These are phyloP conservation scores for Gryllus bimaculatus DNA, from an alignment of 1,140 invertebrate species.

Conservation along the genomic window DNA sequence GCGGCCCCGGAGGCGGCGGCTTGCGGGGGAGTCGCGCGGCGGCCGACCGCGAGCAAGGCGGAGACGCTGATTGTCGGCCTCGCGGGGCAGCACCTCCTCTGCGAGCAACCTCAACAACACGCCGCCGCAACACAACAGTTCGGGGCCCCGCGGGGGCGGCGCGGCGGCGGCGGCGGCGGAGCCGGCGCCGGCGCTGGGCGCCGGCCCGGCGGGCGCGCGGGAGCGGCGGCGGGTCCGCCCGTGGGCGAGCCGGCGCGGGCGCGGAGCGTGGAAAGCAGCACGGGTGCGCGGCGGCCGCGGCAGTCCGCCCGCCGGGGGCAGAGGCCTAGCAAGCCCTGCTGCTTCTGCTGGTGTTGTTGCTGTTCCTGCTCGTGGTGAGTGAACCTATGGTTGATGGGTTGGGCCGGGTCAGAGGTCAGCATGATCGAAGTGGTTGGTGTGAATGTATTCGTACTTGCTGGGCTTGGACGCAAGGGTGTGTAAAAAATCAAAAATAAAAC, in stretches of 20 bases:
- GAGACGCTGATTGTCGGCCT: neutral
- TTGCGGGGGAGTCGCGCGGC: constrained; percentile 12
- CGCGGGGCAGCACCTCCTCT: no score
- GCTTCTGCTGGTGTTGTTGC: constrained; percentile 20
- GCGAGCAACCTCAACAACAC: no score
- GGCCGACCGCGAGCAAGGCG: constrained; percentile 11
- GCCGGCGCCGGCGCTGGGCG: neutral
- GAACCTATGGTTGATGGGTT: no score
- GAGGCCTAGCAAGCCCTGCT: constrained; percentile 11
- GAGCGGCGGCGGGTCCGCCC: neutral
- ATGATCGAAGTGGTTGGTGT: no score
- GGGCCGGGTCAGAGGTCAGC: no score
- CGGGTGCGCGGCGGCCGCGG: neutral
- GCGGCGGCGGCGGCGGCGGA: constrained; percentile 10
- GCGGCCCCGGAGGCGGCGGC: constrained; percentile 6
- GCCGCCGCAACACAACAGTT: no score
- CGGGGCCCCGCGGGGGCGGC: no score
- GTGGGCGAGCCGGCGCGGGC: neutral
- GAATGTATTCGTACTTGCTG: no score
- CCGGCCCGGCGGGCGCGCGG: neutral
- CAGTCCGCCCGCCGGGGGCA: neutral
- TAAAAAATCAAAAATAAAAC: no score
- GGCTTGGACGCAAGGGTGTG: no score
- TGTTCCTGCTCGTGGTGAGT: constrained; percentile 20
- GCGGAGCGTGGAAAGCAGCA: neutral